Evolutionary conservation across 2,888 invertebrate genomes (phyloP), one percentile per base, ranked within the genome.

Genomic region (Heteropelma amictum): DNA sequence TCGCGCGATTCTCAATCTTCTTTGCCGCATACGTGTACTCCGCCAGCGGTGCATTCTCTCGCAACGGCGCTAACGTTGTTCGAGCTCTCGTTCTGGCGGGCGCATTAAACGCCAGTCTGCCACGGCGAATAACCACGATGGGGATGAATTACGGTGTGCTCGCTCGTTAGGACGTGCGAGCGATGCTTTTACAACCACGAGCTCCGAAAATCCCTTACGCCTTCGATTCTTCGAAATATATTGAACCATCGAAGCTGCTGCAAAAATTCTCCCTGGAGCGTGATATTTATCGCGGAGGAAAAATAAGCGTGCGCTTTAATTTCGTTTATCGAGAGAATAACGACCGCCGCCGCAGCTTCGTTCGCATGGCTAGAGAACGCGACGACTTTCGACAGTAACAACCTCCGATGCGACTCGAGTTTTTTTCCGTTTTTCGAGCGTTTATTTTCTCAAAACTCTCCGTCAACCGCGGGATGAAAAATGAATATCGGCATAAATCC

Each of bases 1-100:
- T 54, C 61, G 19, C 67, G 54, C 49, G 67, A 63, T 58, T 72
- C 58, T 47, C 71, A 56, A 64, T 64, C 63, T 63, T 47, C 40
- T 73, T 76, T 69, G 14, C 51, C 33, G 47, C 23, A 30, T 21
- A 14, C 12, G 40, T 38, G 14, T 69, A 51, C 38, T 61, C 19
- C 35, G 4, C 21, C 30, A 23, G 26, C 19, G 33, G 14, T 33
- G 14, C 14, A 14, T 30, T 8, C 21, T 40, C 30, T 38, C 28
- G 56, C 23, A 28, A 49, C 38, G 58, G 63, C 71, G 71, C 67
- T 58, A 72, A 58, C 61, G 58, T 68, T 72, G 65, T 64, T 72
- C 68, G 45, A 47, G 28, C 67, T 33, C 56, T n/a, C 54, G 67
- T 58, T 58, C 49, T 17, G 10, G 56, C 28, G 53, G 26, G 56